Base-by-base conservation (phyloP, 2,888 invertebrate genomes). In the Diogma glabrata region DNA sequence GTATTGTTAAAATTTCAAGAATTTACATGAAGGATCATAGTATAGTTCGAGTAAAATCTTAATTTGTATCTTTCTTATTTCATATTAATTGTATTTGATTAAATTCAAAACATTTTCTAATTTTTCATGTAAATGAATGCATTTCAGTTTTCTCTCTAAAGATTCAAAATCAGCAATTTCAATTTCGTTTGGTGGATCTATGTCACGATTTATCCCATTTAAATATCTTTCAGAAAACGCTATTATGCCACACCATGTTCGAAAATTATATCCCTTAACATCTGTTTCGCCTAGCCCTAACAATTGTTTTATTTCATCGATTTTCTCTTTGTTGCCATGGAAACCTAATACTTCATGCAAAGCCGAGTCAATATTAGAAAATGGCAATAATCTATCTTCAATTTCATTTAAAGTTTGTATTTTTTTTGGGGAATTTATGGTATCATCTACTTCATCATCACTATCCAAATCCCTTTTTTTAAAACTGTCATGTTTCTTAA, bases 201-300 rank as follows among this genome's bases (percentile, higher is more conserved):
- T 76, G 55, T 76, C 72, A 6, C 74, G 61, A 19, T 77, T 76
- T 24, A 79, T 69, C 1, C 76, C 69, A 36, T 82, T 81, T 45
- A 79, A 72, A 58, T 82, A 70, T 49, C 90, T 73, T 65, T 90
- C 90, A 55, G 82, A 81, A 50, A 84, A 73, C 0, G 87, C 86
- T 56, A 84, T 83, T 30, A 90, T 67, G 1, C 88, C 87, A 60
- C 86, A 85, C 82, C 87, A 89, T 1, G 79, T 78, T 19, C 84
- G 75, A 64, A 85, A 88, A 60, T 82, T 79, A 43, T 82, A 61
- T 14, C 46, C 46, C 0, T 72, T 67, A 4, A 14, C 16, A n/a
- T 48, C 23, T 51, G 57, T 50, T 5, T 58, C 19, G n/a, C 58
- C 26, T 22, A 66, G 60, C 4, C 60, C 57, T 19, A 69, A 52